phyloP scores from a whole-genome alignment of 1,140 invertebrate genomes.

The Caenorhabditis inopinata region DNA sequence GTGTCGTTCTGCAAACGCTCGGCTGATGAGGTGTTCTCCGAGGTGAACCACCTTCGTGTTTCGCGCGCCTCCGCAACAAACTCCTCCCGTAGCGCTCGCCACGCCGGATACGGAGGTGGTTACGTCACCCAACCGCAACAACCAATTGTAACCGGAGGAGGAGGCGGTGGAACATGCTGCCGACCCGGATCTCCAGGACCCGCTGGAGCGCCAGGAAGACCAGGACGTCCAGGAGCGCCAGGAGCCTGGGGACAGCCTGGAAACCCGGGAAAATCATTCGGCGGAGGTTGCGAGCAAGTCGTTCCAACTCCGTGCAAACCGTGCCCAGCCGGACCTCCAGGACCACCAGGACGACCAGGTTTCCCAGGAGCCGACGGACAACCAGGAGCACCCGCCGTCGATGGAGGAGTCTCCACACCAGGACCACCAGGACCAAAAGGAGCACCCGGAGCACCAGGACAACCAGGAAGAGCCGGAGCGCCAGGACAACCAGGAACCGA shows the following conservation, averaged over 20 bases:
- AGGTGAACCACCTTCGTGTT: conserved; percentile 4
- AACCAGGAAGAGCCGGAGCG: not conserved
- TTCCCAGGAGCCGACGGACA: conserved; percentile 6
- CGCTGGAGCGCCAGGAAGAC: conserved; percentile 42
- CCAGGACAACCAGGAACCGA: conserved; percentile 6
- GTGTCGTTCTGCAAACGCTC: conserved; percentile 16
- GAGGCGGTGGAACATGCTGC: conserved; percentile 42
- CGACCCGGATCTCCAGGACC: conserved; percentile 27
- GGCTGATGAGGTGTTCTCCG: conserved; percentile 10
- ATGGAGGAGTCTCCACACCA: not conserved
- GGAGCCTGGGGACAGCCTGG: conserved; percentile 35
- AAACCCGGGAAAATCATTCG: not conserved
- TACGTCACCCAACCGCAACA: conserved; percentile 41
- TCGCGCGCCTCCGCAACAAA: not conserved
- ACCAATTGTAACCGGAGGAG: conserved; percentile 43
- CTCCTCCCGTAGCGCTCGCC: not conserved
- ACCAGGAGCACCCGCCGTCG: not conserved
- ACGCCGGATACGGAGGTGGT: conserved; percentile 3
- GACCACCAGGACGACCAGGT: conserved; percentile 34
- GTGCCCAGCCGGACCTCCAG: conserved; percentile 16
- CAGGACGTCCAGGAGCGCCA: conserved; percentile 47
- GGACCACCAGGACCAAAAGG: conserved; percentile 36
- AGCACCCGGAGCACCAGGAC: not conserved
- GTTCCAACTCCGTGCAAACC: conserved; percentile 25
- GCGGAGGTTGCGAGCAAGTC: conserved; percentile 8